phyloP scores from a whole-genome alignment of 2,888 invertebrate species.

The Hedychridium roseum region DNA sequence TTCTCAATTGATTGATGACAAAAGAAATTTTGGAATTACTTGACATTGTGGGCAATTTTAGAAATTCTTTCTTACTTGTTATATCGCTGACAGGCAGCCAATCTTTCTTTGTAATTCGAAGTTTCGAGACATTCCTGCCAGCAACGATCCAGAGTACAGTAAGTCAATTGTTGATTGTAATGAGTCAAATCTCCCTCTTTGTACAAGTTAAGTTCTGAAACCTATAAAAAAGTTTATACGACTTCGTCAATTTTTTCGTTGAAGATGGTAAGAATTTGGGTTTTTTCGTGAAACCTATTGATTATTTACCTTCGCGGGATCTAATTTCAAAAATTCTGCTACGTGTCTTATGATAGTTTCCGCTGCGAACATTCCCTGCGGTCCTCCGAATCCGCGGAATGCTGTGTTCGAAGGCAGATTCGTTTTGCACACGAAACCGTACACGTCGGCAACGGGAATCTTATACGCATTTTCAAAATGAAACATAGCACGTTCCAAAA shows the following conservation, averaged over 20 bases:
- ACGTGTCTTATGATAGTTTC: constrained; percentile 82
- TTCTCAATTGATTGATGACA: too few relatives aligned
- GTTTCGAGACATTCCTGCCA: constrained; percentile 80
- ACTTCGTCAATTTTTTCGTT: too few relatives aligned
- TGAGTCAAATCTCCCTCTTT: constrained; percentile 80
- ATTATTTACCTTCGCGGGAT: constrained; percentile 69
- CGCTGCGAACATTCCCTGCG: constrained; percentile 88
- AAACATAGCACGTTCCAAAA: constrained; percentile 83
- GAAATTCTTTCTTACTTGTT: constrained; percentile 71
- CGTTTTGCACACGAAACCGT: constrained; percentile 82
- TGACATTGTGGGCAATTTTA: not conserved
- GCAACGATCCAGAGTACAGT: constrained; percentile 78
- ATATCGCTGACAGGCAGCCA: constrained; percentile 70
- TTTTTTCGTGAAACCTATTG: not conserved
- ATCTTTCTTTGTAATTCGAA: constrained; percentile 71
- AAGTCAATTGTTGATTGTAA: constrained; percentile 76
- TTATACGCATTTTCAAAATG: constrained; percentile 86
- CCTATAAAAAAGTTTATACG: constrained; percentile 49
- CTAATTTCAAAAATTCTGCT: constrained; percentile 74
- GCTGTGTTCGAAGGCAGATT: constrained; percentile 93
- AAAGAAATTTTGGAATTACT: too few relatives aligned
- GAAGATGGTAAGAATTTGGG: too few relatives aligned
- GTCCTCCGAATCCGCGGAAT: constrained; percentile 91
- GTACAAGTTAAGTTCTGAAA: constrained; percentile 78
- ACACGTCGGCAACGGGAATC: constrained; percentile 76